These are phyloP conservation scores for Podarcis siculus DNA, from an alignment of 2,797 vertebrate species.

Conservation along the genomic window DNA sequence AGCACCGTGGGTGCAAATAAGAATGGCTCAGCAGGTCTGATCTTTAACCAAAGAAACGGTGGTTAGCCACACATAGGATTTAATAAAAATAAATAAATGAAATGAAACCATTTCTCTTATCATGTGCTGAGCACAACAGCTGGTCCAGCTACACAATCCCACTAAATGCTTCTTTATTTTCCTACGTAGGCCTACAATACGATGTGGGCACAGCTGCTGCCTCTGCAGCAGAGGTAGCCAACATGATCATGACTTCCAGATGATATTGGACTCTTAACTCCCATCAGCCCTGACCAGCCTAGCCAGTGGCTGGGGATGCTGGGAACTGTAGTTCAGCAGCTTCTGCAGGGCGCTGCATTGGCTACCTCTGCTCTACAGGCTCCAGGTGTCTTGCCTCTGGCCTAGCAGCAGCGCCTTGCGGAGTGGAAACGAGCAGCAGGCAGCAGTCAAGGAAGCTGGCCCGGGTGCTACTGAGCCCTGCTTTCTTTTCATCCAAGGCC, in stretches of 20 bases:
- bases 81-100: neutral
- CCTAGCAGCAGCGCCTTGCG: neutral
- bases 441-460: neutral
- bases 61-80: conserved; percentile 33
- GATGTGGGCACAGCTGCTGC: too few species aligned
- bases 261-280: too few species aligned
- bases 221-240: too few species aligned
- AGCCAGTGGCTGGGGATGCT: too few species aligned
- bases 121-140: conserved; percentile 21
- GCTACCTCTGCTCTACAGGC: neutral
- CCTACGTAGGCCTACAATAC: conserved; percentile 17
- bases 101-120: conserved; percentile 34
- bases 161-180: conserved; percentile 48
- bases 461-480: neutral
- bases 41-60: conserved; percentile 67
- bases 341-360: too few species aligned
- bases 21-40: conserved; percentile 55
- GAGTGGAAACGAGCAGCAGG: neutral
- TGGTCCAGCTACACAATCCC: conserved; percentile 36
- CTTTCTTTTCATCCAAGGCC: neutral
- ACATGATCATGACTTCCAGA: too few species aligned
- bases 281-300: too few species aligned
- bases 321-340: too few species aligned
- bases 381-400: neutral
- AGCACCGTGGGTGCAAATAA: conserved; percentile 35